phyloP scores from a whole-genome alignment of 2,113 vertebrate genomes.

The Paracanthobrama guichenoti region DNA sequence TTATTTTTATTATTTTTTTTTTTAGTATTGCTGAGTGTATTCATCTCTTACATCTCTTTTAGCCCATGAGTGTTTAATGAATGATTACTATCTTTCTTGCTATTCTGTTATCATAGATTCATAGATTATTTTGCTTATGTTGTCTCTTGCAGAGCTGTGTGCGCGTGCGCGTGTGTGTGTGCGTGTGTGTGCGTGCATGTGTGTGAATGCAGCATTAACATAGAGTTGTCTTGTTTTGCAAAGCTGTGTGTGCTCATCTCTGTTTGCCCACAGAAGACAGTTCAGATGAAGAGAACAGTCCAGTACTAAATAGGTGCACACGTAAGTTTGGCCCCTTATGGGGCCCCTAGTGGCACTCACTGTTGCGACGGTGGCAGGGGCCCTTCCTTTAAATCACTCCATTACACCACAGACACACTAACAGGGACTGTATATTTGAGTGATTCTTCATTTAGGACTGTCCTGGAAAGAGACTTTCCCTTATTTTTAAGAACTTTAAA shows the following conservation, averaged over 20 bases:
- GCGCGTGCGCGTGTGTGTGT: not conserved
- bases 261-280: conserved; percentile 77
- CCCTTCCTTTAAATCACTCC: not conserved
- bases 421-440: not conserved
- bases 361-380: not conserved
- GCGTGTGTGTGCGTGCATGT: not conserved
- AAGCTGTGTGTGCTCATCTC: conserved; percentile 72
- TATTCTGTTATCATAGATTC: not conserved
- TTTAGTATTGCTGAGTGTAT: not conserved
- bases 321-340: conserved; percentile 70
- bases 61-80: not conserved
- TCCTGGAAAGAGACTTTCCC: not conserved
- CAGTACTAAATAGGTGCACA: conserved; percentile 76
- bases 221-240: conserved; percentile 64
- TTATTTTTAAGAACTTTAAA: not conserved
- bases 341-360: conserved; percentile 41
- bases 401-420: not conserved
- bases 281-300: conserved; percentile 75
- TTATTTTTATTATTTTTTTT: conserved; percentile 2
- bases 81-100: not conserved
- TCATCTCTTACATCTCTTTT: not conserved
- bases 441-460: not conserved
- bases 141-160: not conserved
- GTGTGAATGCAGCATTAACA: conserved; percentile 56
- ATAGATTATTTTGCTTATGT: not conserved